phyloP scores from a whole-genome alignment of 2,888 invertebrate species.

The Ephialtes manifestator region DNA sequence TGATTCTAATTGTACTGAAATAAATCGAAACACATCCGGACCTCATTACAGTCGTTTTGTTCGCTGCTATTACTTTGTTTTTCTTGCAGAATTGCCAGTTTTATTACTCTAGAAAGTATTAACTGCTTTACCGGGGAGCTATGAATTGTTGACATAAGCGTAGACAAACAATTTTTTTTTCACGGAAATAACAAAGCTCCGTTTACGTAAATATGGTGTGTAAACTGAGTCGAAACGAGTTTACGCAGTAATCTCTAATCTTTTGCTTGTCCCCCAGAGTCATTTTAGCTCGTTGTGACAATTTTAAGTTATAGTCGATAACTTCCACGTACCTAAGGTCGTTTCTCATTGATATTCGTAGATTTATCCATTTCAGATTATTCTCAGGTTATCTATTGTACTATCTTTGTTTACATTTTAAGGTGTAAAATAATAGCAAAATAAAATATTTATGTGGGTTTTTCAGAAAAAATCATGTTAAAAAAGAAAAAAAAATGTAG shows the following conservation, averaged over 20 bases:
- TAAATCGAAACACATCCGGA: neutral
- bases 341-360: neutral
- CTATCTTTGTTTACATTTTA: neutral
- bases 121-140: neutral
- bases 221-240: constrained; percentile 6
- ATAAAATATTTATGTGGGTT: no score
- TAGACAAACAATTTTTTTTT: neutral
- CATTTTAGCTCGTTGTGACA: neutral
- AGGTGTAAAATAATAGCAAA: neutral
- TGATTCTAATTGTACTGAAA: neutral
- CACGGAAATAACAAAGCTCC: neutral
- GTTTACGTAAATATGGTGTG: neutral
- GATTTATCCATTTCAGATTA: neutral
- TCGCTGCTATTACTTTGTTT: neutral
- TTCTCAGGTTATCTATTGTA: no score
- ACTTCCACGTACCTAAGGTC: neutral
- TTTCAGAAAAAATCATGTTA: no score
- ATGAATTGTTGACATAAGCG: neutral
- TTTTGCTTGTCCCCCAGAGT: neutral
- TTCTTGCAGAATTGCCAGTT: neutral
- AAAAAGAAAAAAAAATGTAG: neutral
- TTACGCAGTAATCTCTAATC: neutral
- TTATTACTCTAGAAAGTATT: neutral
- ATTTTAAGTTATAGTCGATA: neutral
- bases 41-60: neutral